phyloP scores from a whole-genome alignment of 2,888 invertebrate species.

The Falcaria lacertinaria region DNA sequence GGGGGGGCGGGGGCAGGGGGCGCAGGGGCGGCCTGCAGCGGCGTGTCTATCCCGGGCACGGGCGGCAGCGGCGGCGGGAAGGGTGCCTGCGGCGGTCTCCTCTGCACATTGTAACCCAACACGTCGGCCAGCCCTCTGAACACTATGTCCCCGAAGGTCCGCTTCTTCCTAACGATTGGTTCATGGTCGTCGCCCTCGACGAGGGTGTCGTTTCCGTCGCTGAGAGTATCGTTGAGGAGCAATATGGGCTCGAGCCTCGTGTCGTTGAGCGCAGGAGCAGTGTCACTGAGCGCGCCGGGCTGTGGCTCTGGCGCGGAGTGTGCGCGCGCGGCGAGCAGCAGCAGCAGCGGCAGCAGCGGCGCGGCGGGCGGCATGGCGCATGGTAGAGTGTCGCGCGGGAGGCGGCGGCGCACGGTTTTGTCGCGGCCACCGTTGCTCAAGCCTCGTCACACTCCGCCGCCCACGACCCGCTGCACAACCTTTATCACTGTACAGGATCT shows the following conservation, averaged over 20 bases:
- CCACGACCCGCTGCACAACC: slow-evolving; percentile 15
- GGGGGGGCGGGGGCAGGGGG: slow-evolving; percentile 32
- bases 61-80: slow-evolving; percentile 69
- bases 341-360: slow-evolving; percentile 36
- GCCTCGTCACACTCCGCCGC: slow-evolving; percentile 37
- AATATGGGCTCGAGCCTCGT: slow-evolving; percentile 18
- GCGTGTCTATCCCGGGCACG: slow-evolving; percentile 61
- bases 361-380: slow-evolving; percentile 64
- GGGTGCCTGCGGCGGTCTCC: slow-evolving; percentile 52
- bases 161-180: slow-evolving; percentile 66
- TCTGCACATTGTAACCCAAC: slow-evolving; percentile 63
- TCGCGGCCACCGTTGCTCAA: slow-evolving; percentile 55
- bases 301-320: slow-evolving; percentile 11
- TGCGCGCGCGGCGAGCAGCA: slow-evolving; percentile 31
- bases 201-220: slow-evolving; percentile 32
- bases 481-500: not conserved
- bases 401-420: slow-evolving; percentile 56
- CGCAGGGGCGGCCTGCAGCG: slow-evolving; percentile 46
- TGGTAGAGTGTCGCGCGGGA: slow-evolving; percentile 59
- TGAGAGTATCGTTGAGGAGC: slow-evolving; percentile 15
- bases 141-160: slow-evolving; percentile 73
- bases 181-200: slow-evolving; percentile 45
- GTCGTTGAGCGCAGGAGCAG: slow-evolving; percentile 7
- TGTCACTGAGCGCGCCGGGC: slow-evolving; percentile 10
- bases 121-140: slow-evolving; percentile 74